phyloP scores from a whole-genome alignment of 2,888 invertebrate genomes.

The Heliconius ismenius region DNA sequence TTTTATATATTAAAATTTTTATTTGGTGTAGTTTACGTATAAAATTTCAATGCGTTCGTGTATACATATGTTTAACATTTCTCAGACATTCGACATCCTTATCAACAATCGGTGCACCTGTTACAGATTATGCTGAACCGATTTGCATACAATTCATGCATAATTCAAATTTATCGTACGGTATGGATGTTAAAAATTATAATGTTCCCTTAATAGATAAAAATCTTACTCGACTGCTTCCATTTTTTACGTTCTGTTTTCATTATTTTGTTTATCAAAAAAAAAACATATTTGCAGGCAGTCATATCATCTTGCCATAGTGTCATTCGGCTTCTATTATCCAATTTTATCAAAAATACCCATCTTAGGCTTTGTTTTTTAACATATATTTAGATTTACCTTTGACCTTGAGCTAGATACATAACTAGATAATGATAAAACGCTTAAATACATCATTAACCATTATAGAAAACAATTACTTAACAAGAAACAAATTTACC shows the following conservation, averaged over 20 bases:
- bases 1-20: background rate
- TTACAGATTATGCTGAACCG: constrained; percentile 43
- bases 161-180: constrained; percentile 52
- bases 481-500: constrained; percentile 22
- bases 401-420: no score
- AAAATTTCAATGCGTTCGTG: constrained; percentile 22
- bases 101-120: constrained; percentile 45
- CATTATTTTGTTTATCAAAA: background rate
- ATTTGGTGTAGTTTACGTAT: background rate
- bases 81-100: constrained; percentile 29
- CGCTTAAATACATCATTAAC: background rate
- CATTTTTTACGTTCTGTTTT: background rate
- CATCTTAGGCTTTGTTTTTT: background rate
- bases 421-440: no score
- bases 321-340: background rate
- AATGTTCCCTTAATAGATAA: constrained; percentile 19
- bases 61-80: constrained; percentile 30
- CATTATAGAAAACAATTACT: background rate
- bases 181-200: constrained; percentile 47
- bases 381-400: no score
- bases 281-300: background rate
- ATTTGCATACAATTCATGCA: constrained; percentile 53
- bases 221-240: constrained; percentile 7
- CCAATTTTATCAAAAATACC: background rate
- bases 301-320: no score